These are phyloP conservation scores for Phortica variegata DNA, from an alignment of 1,140 invertebrate genomes.

Conservation along the genomic window DNA sequence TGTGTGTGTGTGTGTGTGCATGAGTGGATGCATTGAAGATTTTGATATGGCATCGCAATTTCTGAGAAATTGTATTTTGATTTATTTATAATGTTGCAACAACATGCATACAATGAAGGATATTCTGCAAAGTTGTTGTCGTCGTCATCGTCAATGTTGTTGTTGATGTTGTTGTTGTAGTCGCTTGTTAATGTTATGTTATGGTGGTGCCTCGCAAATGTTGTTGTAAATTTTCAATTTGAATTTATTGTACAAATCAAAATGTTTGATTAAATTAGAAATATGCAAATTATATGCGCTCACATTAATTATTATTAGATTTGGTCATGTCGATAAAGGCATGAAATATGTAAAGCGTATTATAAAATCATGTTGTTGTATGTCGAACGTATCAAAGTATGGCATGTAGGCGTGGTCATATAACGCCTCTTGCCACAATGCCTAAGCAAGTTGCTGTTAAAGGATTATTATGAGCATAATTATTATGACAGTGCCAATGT, in stretches of 20 bases:
- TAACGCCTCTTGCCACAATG: no score
- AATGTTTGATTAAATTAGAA: conserved; percentile 55
- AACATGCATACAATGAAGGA: conserved; percentile 42
- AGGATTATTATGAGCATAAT: no score
- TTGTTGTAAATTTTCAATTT: conserved; percentile 24
- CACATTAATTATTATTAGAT: conserved; percentile 45
- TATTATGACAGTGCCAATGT: no score
- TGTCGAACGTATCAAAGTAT: no score
- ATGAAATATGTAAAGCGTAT: background rate
- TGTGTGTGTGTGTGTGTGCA: conserved; percentile 3
- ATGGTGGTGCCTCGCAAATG: no score
- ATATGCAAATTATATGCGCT: conserved; percentile 46
- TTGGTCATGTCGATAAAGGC: conserved; percentile 24
- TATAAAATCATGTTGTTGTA: no score
- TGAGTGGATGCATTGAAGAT: conserved; percentile 24
- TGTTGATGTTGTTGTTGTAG: conserved; percentile 7
- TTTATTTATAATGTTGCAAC: conserved; percentile 56
- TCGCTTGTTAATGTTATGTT: no score
- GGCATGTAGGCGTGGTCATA: no score
- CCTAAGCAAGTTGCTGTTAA: no score
- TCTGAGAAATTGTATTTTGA: conserved; percentile 57
- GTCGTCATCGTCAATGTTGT: conserved; percentile 14
- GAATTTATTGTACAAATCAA: conserved; percentile 31
- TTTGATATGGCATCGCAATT: conserved; percentile 55
- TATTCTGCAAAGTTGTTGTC: conserved; percentile 9